phyloP scores from a whole-genome alignment of 2,113 vertebrate species.

The Rhynchomys soricoides region DNA sequence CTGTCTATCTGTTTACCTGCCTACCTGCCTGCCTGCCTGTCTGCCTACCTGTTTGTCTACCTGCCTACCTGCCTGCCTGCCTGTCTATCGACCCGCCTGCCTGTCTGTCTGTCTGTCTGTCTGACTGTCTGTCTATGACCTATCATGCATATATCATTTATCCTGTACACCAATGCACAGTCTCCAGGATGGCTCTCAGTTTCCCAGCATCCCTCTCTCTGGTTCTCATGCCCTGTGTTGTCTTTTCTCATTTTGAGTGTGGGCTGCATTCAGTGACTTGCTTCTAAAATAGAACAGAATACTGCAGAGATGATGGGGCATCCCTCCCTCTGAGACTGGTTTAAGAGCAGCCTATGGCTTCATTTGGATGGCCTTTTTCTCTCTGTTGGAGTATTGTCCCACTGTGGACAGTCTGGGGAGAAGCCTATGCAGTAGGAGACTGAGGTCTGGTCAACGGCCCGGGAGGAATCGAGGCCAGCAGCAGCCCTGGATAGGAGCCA shows the following conservation, averaged over 20 bases:
- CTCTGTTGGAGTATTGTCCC: background rate
- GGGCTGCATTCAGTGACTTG: background rate
- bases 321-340: background rate
- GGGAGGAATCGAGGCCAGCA: background rate
- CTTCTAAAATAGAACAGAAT: background rate
- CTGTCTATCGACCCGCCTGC: background rate
- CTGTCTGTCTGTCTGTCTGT: background rate
- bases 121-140: background rate
- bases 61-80: too few species aligned
- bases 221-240: background rate
- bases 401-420: background rate
- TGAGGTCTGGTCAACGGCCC: background rate
- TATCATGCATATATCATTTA: background rate
- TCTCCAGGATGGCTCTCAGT: background rate
- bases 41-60: fast-evolving
- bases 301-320: background rate
- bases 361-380: background rate
- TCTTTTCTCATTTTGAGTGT: background rate
- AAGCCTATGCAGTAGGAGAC: background rate
- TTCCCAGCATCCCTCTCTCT: background rate
- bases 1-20: too few species aligned
- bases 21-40: too few species aligned
- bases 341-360: background rate
- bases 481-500: background rate
- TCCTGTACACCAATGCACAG: background rate